Percentiles rank a stretch among this genome's conserved stretches.
Evolutionary conservation across 35 echinoderm and acorn worm genomes (phyloP).

Genomic region (Apostichopus parvimensis): DNA sequence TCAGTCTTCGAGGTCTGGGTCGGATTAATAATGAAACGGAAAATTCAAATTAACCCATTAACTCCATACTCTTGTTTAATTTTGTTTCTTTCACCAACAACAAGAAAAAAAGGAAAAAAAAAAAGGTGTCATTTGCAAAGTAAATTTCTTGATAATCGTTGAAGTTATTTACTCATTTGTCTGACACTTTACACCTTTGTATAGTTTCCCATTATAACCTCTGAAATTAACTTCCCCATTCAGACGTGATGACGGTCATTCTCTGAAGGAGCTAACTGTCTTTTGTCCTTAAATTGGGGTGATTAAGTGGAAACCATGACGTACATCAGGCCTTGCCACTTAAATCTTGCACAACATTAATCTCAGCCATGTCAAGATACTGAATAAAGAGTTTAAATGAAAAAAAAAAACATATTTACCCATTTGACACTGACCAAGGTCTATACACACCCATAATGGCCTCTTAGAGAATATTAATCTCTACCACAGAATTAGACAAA

Average conservation of each 20-base stretch:
- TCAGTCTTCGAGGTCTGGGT: too few species aligned
- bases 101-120: too few species aligned
- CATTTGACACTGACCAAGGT: slow-evolving; percentile 14
- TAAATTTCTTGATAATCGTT: too few species aligned
- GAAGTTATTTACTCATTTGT: not conserved
- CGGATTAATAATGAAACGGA: too few species aligned
- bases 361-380: not conserved
- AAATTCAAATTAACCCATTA: too few species aligned
- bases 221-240: not conserved
- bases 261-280: not conserved
- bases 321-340: not conserved
- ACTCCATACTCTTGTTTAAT: too few species aligned
- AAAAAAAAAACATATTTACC: not conserved
- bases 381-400: not conserved
- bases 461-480: slow-evolving; percentile 6
- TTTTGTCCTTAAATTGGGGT: not conserved
- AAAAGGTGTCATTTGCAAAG: too few species aligned
- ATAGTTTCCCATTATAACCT: not conserved
- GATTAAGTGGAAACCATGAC: not conserved
- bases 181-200: not conserved
- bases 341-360: slow-evolving; percentile 37
- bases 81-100: too few species aligned
- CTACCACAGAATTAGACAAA: not conserved
- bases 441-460: not conserved
- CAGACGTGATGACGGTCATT: not conserved